Conservation (phyloP, 2,113 vertebrate species). For the Oceanites oceanicus region DNA sequence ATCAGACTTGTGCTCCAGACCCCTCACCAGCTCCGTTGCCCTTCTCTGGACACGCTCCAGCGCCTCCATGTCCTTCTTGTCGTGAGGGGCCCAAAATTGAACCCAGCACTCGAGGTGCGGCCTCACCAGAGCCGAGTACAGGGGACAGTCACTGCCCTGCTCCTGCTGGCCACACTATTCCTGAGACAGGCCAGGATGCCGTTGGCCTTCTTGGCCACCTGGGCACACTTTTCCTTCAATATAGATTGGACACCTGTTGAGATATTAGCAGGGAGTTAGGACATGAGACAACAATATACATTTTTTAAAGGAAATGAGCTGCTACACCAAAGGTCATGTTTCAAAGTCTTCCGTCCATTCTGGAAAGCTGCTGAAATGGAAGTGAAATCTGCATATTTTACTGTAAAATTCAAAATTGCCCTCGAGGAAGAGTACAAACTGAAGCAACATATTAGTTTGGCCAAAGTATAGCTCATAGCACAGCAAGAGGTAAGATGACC, state of each 20-base stretch:
- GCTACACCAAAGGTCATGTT: not conserved
- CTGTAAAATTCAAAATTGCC: not conserved
- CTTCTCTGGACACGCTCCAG: too few species aligned
- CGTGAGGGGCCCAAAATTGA: too few species aligned
- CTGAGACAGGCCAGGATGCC: not conserved
- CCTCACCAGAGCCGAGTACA: not conserved
- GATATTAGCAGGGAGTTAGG: not conserved
- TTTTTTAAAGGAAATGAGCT: not conserved
- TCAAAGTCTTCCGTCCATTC: not conserved
- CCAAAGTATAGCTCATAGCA: not conserved
- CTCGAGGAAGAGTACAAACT: not conserved
- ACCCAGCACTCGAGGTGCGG: too few species aligned
- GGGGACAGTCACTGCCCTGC: not conserved
- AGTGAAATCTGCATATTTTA: not conserved
- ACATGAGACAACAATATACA: not conserved
- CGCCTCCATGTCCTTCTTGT: too few species aligned
- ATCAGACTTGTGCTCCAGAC: too few species aligned
- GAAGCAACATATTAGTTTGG: not conserved
- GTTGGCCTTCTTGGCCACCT: not conserved
- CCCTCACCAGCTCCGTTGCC: too few species aligned
- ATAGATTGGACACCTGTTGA: rapidly evolving
- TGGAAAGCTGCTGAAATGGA: not conserved
- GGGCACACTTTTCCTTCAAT: not conserved
- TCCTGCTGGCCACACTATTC: not conserved
- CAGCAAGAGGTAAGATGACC: not conserved